Evolutionary conservation across 2,797 vertebrate genomes (phyloP).

Genomic region (Karalla daura): DNA sequence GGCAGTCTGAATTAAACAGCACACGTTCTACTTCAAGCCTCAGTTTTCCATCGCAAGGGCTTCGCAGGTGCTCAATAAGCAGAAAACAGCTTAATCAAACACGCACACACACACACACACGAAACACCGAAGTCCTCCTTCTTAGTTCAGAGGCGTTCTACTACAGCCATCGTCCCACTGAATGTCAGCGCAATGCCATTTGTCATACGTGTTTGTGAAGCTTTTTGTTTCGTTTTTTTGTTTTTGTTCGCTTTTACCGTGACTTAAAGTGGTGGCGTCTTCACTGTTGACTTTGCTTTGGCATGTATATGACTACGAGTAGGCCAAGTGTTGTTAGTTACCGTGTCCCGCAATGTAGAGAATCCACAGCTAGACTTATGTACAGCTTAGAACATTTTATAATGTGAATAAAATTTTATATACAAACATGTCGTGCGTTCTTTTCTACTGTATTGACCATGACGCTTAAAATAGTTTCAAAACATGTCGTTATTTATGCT

Average conservation of each 20-base stretch:
- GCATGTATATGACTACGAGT: constrained; percentile 87
- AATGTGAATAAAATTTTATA: constrained; percentile 82
- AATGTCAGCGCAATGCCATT: constrained; percentile 45
- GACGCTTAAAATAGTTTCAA: too few relatives aligned
- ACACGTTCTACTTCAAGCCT: background rate
- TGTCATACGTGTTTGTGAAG: constrained; percentile 43
- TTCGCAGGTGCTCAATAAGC: constrained; percentile 10
- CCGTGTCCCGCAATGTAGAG: constrained; percentile 88
- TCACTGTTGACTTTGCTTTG: constrained; percentile 53
- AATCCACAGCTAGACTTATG: constrained; percentile 79
- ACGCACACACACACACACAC: background rate
- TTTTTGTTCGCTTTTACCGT: constrained; percentile 24
- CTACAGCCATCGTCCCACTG: constrained; percentile 18
- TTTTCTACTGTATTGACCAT: background rate
- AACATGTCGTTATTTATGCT: too few relatives aligned
- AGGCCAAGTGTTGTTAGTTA: constrained; percentile 80
- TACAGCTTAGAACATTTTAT: constrained; percentile 83
- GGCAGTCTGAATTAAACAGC: constrained; percentile 2
- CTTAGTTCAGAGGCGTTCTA: background rate
- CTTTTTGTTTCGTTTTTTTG: too few relatives aligned
- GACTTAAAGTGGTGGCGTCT: constrained; percentile 34
- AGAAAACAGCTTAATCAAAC: background rate
- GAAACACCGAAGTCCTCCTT: background rate
- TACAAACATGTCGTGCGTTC: constrained; percentile 19
- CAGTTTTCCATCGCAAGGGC: constrained; percentile 27